These are phyloP conservation scores for Apocheima hispidaria DNA, from an alignment of 2,888 invertebrate species.

Conservation along the genomic window DNA sequence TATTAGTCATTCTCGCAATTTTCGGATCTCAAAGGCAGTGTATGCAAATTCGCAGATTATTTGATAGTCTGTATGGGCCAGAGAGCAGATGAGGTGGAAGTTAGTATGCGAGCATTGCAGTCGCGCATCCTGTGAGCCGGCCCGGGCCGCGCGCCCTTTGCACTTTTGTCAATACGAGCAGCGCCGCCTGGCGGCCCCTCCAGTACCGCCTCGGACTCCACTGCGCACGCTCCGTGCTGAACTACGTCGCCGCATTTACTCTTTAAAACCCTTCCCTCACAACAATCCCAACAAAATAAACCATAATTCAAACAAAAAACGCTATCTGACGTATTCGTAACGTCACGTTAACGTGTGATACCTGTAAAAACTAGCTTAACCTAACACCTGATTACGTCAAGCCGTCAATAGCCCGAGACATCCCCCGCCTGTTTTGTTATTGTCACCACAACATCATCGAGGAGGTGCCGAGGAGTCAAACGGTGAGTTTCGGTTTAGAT, in stretches of 20 bases:
- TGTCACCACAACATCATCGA: conserved; percentile 38
- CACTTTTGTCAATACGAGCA: conserved; percentile 81
- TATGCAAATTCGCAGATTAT: background rate
- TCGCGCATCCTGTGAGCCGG: conserved; percentile 51
- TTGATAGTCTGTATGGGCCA: background rate
- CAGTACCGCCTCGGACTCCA: conserved; percentile 69
- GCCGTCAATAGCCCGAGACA: conserved; percentile 58
- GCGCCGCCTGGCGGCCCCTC: conserved; percentile 73
- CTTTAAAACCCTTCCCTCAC: conserved; percentile 64
- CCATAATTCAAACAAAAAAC: conserved; percentile 50
- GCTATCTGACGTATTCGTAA: conserved; percentile 37
- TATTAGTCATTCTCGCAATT: conserved; percentile 10
- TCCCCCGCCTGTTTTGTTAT: conserved; percentile 46
- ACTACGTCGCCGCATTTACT: conserved; percentile 73
- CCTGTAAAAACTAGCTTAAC: conserved; percentile 50
- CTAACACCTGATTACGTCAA: conserved; percentile 62
- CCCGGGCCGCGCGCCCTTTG: conserved; percentile 67
- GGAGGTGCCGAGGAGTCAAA: conserved; percentile 53
- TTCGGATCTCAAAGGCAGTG: too few relatives aligned
- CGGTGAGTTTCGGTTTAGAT: conserved; percentile 65
- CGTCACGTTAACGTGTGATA: conserved; percentile 44
- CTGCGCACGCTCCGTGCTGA: conserved; percentile 79
- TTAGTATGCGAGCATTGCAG: conserved; percentile 21
- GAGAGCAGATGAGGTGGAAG: conserved; percentile 17
- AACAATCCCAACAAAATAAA: conserved; percentile 69